Base-by-base conservation (phyloP, 2,113 vertebrate species). In the Abramis brama region DNA sequence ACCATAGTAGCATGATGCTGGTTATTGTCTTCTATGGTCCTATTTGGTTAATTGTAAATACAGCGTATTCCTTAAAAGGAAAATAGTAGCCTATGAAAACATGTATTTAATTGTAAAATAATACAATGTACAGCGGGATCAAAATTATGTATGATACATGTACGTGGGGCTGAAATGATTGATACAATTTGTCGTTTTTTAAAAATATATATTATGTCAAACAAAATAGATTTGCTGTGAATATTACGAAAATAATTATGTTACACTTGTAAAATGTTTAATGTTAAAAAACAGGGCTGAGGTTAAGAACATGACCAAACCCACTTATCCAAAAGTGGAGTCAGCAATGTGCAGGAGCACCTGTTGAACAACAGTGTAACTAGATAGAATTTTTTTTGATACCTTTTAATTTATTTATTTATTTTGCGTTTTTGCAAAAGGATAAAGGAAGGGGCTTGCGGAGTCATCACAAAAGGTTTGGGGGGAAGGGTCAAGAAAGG, bases 351-450 rank as follows among this genome's bases (percentile, higher is more conserved):
- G n/a, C 13, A 39, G 21, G 57, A 77, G 47, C 50, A 86, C 86
- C 80, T 86, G 86, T 86, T 86, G 80, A 83, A 21, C 21, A 45
- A 19, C 4, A 21, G 15, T 79, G 4, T 36, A 77, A 55, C 52
- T 1, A 17, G 50, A 55, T 55, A 55, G 50, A 0, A 55, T 55
- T 21, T 52, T 33, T 30, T 30, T 52, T 52, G 1, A 15, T 13
- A 10, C 19, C 10, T 33, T 8, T 39, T 15, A 0, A n/a, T 70
- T 36, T 5, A 3, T 39, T 70, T 1, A 36, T 43, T 68, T 33
- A 2, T 66, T 66, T 68, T 8, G 7, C 30, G 1, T 6, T 15
- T 73, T 73, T 36, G 30, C 17, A 21, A 33, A 33, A 4, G 6
- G 17, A 19, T 19, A 8, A 19, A 66, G 0, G 6, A 33, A 17